Conservation (phyloP, 2,113 vertebrate species). For the Burhinus oedicnemus region DNA sequence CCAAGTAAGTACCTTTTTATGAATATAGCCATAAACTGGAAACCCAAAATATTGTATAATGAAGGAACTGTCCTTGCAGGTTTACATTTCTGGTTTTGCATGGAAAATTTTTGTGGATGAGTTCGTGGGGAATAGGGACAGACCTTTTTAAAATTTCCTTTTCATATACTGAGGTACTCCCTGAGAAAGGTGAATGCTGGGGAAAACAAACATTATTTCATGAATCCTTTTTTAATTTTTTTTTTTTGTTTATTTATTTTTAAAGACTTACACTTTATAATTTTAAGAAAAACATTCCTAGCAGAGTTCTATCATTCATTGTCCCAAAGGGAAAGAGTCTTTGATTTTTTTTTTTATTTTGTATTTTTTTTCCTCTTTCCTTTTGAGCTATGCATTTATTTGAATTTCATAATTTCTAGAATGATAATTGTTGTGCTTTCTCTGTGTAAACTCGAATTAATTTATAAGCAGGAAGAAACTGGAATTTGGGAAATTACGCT, state of each 20-base stretch:
- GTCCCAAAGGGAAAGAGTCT: neutral
- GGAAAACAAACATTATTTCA: neutral
- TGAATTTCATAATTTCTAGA: neutral
- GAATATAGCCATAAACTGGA: neutral
- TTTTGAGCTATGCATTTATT: neutral
- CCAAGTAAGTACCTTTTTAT: constrained; percentile 86
- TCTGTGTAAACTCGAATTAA: neutral
- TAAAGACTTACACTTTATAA: neutral
- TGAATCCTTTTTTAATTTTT: neutral
- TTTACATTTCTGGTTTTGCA: neutral
- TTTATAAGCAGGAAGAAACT: neutral
- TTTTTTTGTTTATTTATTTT: neutral
- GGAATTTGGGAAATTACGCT: neutral
- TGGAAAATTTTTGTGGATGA: neutral
- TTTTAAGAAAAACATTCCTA: neutral
- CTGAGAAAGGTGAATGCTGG: neutral
- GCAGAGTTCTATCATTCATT: neutral
- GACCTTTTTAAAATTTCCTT: neutral
- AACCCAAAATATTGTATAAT: neutral
- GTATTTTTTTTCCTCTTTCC: neutral
- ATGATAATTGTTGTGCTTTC: neutral
- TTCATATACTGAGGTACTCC: neutral
- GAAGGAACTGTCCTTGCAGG: neutral
- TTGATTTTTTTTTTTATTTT: neutral
- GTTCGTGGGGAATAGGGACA: neutral